Evolutionary conservation across 2,113 vertebrate genomes (phyloP).

Genomic region (Falco punctatus): DNA sequence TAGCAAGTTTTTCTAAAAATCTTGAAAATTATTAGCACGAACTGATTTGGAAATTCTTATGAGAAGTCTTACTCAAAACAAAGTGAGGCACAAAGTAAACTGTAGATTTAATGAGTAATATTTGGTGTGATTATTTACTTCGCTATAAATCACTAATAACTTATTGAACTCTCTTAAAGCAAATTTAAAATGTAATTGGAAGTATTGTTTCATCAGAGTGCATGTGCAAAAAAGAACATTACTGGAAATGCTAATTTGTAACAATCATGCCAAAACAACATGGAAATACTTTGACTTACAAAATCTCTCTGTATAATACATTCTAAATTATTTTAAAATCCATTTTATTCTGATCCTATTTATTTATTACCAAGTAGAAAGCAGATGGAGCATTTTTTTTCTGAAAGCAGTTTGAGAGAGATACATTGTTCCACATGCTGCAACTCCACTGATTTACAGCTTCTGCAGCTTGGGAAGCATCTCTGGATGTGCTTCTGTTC

Average conservation of each 20-base stretch:
- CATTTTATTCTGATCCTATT: conserved; percentile 61
- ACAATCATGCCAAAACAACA: not conserved
- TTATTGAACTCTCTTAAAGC: not conserved
- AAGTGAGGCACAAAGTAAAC: not conserved
- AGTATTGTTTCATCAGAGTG: not conserved
- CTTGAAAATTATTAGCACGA: not conserved
- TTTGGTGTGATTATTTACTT: not conserved
- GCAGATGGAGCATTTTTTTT: conserved; percentile 74
- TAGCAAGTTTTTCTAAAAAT: not conserved
- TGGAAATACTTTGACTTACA: not conserved
- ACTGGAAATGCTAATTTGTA: not conserved
- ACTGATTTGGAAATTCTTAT: not conserved
- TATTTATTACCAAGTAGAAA: conserved; percentile 70
- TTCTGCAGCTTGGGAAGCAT: conserved; percentile 8
- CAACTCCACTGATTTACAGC: conserved; percentile 59
- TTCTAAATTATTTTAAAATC: conserved; percentile 59
- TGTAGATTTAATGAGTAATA: not conserved
- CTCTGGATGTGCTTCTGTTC: not conserved
- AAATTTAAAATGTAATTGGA: not conserved
- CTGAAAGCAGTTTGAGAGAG: conserved; percentile 61
- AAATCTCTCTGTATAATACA: conserved; percentile 39
- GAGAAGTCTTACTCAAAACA: not conserved
- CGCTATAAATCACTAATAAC: not conserved
- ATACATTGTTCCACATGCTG: conserved; percentile 26
- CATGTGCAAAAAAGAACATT: not conserved